Evolutionary conservation across 2,888 invertebrate species (phyloP).

Genomic region (Sinelater perroti): DNA sequence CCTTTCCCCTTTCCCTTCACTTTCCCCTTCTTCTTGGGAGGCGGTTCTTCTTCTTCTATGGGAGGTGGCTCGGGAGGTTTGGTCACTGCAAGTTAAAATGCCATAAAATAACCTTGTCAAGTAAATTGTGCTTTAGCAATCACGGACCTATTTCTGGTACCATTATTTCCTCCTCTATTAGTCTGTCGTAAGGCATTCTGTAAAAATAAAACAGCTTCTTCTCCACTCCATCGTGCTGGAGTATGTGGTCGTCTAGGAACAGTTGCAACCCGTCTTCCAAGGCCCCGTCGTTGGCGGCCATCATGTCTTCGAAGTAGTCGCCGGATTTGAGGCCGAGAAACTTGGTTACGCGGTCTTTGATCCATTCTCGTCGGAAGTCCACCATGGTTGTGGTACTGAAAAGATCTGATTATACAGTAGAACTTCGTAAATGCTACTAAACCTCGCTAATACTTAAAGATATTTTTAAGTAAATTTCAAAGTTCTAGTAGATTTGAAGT

Average conservation of each 20-base stretch:
- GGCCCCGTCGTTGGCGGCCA: slow-evolving; percentile 63
- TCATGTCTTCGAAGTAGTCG: slow-evolving; percentile 67
- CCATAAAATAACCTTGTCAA: background rate
- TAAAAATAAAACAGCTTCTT: slow-evolving; percentile 72
- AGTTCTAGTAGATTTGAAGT: no score
- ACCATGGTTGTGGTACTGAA: no score
- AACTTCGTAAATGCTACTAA: no score
- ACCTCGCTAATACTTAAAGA: no score
- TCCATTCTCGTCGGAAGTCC: slow-evolving; percentile 74
- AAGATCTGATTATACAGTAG: background rate
- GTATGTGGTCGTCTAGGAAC: slow-evolving; percentile 66
- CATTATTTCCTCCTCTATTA: slow-evolving; percentile 78
- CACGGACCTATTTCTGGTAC: slow-evolving; percentile 74
- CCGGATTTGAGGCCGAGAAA: slow-evolving; percentile 68
- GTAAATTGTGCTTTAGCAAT: no score
- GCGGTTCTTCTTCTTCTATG: slow-evolving; percentile 23
- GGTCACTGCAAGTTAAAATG: slow-evolving; percentile 41
- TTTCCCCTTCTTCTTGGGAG: slow-evolving; percentile 38
- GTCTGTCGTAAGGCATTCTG: slow-evolving; percentile 75
- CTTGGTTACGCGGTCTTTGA: slow-evolving; percentile 69
- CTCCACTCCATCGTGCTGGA: slow-evolving; percentile 61
- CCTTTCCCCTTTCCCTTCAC: slow-evolving; percentile 40
- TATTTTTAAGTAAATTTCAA: no score
- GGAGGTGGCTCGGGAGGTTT: slow-evolving; percentile 42
- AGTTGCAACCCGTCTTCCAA: slow-evolving; percentile 64